Percentiles rank a stretch among this genome's conserved stretches.
Evolutionary conservation across 1,140 invertebrate species (phyloP).

Genomic region (Bombus pascuorum): DNA sequence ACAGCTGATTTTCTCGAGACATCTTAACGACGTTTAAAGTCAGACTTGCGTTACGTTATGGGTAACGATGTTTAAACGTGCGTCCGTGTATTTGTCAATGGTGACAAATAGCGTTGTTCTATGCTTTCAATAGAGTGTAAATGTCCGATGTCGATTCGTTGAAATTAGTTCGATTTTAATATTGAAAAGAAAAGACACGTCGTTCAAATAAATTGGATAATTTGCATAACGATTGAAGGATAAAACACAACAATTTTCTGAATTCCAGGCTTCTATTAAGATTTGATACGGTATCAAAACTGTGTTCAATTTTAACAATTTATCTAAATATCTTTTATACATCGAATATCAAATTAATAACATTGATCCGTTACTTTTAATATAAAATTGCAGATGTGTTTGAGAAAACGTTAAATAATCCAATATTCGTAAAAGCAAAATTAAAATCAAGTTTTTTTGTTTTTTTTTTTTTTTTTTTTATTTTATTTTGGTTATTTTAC

Average conservation of each 20-base stretch:
- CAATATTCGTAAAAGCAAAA: too few species aligned
- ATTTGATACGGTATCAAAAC: too few species aligned
- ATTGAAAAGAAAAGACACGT: background rate
- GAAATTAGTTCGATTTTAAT: background rate
- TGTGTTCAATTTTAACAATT: background rate
- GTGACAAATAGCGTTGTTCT: background rate
- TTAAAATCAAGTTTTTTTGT: too few species aligned
- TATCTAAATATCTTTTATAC: background rate
- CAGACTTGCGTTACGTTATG: too few species aligned
- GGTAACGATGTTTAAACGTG: background rate
- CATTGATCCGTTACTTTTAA: background rate
- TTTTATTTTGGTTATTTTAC: too few species aligned
- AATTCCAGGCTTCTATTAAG: too few species aligned
- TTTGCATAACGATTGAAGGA: too few species aligned
- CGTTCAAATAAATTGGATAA: too few species aligned
- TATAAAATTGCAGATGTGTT: too few species aligned
- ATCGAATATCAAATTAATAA: background rate
- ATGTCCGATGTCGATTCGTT: background rate
- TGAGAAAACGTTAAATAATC: too few species aligned
- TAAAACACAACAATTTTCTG: too few species aligned
- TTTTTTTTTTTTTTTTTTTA: too few species aligned
- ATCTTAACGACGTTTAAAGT: background rate
- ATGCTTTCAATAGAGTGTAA: background rate
- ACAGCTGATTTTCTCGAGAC: conserved; percentile 25
- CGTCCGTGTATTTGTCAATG: background rate